Conservation (phyloP, 2,888 invertebrate genomes). For the Plagodis pulveraria region DNA sequence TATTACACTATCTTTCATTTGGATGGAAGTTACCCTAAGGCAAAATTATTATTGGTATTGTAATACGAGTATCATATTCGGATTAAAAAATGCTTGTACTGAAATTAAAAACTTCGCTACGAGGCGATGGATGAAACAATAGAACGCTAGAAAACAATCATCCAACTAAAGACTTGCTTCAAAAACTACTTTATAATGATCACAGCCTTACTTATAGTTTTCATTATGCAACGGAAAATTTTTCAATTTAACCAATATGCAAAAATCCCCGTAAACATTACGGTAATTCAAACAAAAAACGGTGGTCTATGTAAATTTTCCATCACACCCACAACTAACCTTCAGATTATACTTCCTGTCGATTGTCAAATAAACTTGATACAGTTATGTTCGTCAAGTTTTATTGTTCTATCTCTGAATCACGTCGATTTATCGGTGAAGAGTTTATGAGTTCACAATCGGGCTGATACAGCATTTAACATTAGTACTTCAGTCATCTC, state of each 20-base stretch:
- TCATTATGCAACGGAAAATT: too few relatives aligned
- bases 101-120: too few relatives aligned
- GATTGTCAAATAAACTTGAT: slow-evolving; percentile 47
- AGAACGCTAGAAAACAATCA: too few relatives aligned
- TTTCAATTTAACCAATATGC: neutral
- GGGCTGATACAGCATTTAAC: neutral
- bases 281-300: slow-evolving; percentile 8
- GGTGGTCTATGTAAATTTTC: slow-evolving; percentile 37
- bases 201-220: too few relatives aligned
- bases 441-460: slow-evolving; percentile 38
- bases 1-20: too few relatives aligned
- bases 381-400: slow-evolving; percentile 31
- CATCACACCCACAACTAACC: slow-evolving; percentile 51
- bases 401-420: slow-evolving; percentile 35
- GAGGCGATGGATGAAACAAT: too few relatives aligned
- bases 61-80: too few relatives aligned
- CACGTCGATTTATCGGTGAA: slow-evolving; percentile 34
- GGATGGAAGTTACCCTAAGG: too few relatives aligned
- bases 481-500: neutral
- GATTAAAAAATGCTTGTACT: too few relatives aligned
- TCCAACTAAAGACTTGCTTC: too few relatives aligned
- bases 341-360: slow-evolving; percentile 52
- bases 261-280: neutral
- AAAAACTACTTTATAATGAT: too few relatives aligned
- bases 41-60: too few relatives aligned